Conservation (phyloP, 2,888 invertebrate genomes). For the Digitonthophagus gazella region DNA sequence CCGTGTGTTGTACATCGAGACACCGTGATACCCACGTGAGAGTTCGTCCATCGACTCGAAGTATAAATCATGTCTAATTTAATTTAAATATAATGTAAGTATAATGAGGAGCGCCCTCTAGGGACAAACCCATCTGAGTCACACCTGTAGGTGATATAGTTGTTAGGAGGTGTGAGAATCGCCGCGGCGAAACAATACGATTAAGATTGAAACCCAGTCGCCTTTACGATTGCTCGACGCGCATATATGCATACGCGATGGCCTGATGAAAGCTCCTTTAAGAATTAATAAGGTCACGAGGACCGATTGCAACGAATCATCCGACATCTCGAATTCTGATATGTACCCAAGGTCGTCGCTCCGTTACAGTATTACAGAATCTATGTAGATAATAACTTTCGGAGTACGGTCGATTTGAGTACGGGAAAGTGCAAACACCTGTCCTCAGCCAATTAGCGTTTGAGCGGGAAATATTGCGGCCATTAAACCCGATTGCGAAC, state of each 20-base stretch:
- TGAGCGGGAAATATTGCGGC: slow-evolving; percentile 4
- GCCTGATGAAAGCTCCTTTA: neutral
- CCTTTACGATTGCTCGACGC: neutral
- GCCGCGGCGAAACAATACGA: slow-evolving; percentile 26
- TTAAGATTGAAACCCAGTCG: slow-evolving; percentile 21
- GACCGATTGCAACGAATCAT: neutral
- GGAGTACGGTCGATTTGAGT: neutral
- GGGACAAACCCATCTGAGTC: slow-evolving; percentile 49
- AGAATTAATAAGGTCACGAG: slow-evolving; percentile 1
- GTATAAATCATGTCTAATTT: slow-evolving; percentile 48
- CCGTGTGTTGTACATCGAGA: neutral
- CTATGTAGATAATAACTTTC: slow-evolving; percentile 1
- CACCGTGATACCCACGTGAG: slow-evolving; percentile 35
- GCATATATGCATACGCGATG: slow-evolving; percentile 7
- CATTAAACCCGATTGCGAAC: slow-evolving; percentile 6
- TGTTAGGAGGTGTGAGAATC: slow-evolving; percentile 49
- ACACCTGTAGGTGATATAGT: slow-evolving; percentile 50
- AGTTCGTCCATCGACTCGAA: slow-evolving; percentile 31
- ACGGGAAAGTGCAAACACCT: neutral
- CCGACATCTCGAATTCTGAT: neutral
- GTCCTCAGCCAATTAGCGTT: neutral
- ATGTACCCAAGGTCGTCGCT: neutral
- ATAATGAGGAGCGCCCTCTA: slow-evolving; percentile 49
- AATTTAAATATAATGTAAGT: slow-evolving; percentile 50
- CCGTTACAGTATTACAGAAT: neutral